A percentile compares a stretch with the other conserved stretches of the same genome.
These are phyloP conservation scores for Orchesellides sinensis DNA, from an alignment of 2,888 invertebrate species.

Conservation along the genomic window DNA sequence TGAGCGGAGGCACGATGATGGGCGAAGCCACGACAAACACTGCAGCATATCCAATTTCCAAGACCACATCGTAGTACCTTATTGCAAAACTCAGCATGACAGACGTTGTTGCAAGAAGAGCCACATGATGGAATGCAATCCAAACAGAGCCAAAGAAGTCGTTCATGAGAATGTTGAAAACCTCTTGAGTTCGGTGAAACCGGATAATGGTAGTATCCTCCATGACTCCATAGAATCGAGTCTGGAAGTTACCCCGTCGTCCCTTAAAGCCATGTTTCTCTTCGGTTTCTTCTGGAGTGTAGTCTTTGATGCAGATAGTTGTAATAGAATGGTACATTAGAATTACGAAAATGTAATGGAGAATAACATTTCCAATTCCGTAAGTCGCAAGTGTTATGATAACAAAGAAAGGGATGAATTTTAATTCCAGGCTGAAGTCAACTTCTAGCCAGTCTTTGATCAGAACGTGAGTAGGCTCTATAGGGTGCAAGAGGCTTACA, in stretches of 20 bases:
- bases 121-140: slow-evolving; percentile 20
- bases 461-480: too few relatives aligned
- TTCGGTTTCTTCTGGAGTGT: background rate
- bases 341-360: too few relatives aligned
- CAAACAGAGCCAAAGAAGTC: background rate
- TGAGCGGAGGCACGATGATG: background rate
- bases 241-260: background rate
- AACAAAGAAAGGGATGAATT: too few relatives aligned
- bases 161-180: background rate
- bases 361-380: too few relatives aligned
- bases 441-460: too few relatives aligned
- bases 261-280: background rate
- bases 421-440: too few relatives aligned
- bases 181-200: background rate
- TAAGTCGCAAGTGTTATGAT: too few relatives aligned
- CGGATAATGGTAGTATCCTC: background rate
- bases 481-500: too few relatives aligned
- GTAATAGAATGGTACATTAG: too few relatives aligned
- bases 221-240: background rate
- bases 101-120: background rate
- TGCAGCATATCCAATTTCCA: background rate
- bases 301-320: too few relatives aligned
- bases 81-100: slow-evolving; percentile 13
- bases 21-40: background rate
- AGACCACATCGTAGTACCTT: background rate